Base-by-base conservation (phyloP, 2,113 vertebrate species). In the Caranx ignobilis region DNA sequence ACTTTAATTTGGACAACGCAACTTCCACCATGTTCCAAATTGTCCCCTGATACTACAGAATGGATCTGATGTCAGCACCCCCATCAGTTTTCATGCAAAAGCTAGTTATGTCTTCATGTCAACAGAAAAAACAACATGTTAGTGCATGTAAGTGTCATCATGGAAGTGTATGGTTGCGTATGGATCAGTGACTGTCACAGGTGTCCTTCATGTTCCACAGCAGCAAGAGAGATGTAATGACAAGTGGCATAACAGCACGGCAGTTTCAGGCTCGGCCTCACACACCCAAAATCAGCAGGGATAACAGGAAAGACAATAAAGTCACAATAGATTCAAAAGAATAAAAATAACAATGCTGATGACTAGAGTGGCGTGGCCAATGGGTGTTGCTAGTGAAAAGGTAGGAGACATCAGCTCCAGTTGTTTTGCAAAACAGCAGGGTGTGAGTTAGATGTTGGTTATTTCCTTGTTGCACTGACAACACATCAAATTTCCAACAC, bases 1-100 rank as follows among this genome's bases (percentile, higher is more conserved):
- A 6, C 16, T 80, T 47, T 12, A 13, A 6, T 6, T 41, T 41
- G 8, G 5, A 9, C 39, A 41, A 41, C 39, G 9, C 39, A 41
- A 10, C 39, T 47, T 50, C 15, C 41, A 37, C 15, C 11, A 16
- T 21, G 5, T 55, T 43, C 50, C 2, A 57, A 60, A 65, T 6
- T 43, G 39, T 45, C 4, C 11, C 19, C 32, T 13, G 10, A 63
- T 39, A 19, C 11, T 6, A 5, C 3, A 48, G 63, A 73, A 45
- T 15, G 5, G n/a, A 60, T 5, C 15, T n/a, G 0, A 37, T 21
- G 11, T 43, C 47, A 61, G 32, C 34, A 57, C 64, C 48, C 18
- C 48, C 18, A 63, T 34, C 32, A 56, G 48, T 67, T 34, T 52
- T 50, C 19, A 45, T n/a, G 65, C 32, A 66, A 59, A 66, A 50